Conservation (phyloP, 1,140 invertebrate genomes). For the Callitettix versicolor region DNA sequence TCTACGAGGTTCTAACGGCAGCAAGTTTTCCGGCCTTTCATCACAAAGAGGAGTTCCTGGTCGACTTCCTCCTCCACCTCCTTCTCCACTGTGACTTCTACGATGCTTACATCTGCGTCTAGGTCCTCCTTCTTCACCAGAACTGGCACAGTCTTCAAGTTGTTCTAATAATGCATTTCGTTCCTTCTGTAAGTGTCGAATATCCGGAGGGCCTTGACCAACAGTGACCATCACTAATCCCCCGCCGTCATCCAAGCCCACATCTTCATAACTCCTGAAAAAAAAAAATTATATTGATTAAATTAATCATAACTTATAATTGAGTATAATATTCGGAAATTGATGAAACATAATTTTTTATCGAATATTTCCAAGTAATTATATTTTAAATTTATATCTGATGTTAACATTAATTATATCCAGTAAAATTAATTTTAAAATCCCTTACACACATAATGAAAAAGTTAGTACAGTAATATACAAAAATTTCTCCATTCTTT, state of each 20-base stretch:
- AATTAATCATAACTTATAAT: no score
- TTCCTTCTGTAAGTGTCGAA: conserved; percentile 57
- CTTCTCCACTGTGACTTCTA: conserved; percentile 36
- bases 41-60: conserved; percentile 76
- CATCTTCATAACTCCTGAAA: conserved; percentile 27
- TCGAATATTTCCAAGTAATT: neutral
- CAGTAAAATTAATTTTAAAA: no score
- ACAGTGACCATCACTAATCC: conserved; percentile 16
- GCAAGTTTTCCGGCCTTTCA: conserved; percentile 63
- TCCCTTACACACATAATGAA: no score
- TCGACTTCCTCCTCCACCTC: conserved; percentile 53
- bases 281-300: no score
- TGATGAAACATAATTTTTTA: neutral
- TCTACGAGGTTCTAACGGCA: conserved; percentile 54
- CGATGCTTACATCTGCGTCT: conserved; percentile 35
- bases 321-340: no score
- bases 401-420: neutral
- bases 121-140: conserved; percentile 37
- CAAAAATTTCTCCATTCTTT: no score
- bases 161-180: conserved; percentile 56
- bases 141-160: conserved; percentile 58
- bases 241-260: conserved; percentile 15
- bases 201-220: conserved; percentile 39
- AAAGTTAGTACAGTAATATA: no score
- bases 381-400: neutral